Evolutionary conservation across 2,797 vertebrate species (phyloP).

Genomic region (Myripristis murdjan): DNA sequence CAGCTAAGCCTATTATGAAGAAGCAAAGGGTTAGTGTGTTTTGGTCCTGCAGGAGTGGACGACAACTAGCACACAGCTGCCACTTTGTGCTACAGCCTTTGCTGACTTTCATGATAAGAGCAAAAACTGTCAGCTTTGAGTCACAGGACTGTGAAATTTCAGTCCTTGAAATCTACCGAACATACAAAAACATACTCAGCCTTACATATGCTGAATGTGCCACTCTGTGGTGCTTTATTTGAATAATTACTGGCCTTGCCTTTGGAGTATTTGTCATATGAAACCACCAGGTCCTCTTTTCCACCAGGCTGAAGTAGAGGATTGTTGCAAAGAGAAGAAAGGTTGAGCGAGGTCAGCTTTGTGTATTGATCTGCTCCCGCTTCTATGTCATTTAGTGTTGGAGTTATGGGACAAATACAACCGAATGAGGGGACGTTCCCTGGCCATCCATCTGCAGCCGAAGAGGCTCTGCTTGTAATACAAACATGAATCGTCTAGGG

Average conservation of each 20-base stretch:
- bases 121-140: not conserved
- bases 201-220: too few species aligned
- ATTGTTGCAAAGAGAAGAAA: not conserved
- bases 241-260: not conserved
- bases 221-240: too few species aligned
- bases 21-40: conserved; percentile 35
- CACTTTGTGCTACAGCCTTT: conserved; percentile 22
- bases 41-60: conserved; percentile 24
- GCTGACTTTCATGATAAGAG: conserved; percentile 17
- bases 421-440: conserved; percentile 44
- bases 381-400: conserved; percentile 32
- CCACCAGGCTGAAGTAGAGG: too few species aligned
- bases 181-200: too few species aligned
- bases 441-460: conserved; percentile 42
- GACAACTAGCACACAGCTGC: conserved; percentile 47
- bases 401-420: conserved; percentile 59
- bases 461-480: conserved; percentile 36
- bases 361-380: conserved; percentile 39
- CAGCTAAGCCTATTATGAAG: conserved; percentile 64
- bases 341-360: not conserved
- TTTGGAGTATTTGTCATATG: not conserved
- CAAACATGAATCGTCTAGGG: conserved; percentile 69
- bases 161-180: not conserved
- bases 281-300: not conserved
- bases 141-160: not conserved